phyloP scores from a whole-genome alignment of 2,797 vertebrate genomes.

The Propithecus deckenii region DNA sequence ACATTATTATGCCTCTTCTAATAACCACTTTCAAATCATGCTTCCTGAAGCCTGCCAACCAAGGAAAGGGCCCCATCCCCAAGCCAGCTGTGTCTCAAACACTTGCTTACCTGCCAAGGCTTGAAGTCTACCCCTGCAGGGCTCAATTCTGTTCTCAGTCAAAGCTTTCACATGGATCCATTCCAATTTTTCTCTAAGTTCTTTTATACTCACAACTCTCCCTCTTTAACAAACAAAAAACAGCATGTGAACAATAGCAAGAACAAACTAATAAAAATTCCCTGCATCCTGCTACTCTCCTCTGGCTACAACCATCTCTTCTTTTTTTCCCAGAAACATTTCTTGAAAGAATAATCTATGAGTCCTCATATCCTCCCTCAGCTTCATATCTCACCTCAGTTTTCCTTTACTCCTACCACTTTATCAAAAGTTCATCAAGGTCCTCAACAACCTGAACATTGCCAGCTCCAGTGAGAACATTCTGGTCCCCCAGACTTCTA shows the following conservation, averaged over 20 bases:
- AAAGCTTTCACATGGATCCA: neutral
- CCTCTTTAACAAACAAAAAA: neutral
- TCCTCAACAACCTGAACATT: neutral
- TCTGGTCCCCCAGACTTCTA: neutral
- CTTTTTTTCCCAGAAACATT: neutral
- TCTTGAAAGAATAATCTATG: neutral
- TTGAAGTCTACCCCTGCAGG: neutral
- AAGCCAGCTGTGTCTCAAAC: neutral
- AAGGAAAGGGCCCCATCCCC: neutral
- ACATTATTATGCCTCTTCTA: neutral
- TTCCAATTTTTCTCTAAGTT: neutral
- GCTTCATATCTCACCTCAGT: neutral
- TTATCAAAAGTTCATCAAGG: neutral
- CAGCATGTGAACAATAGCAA: neutral
- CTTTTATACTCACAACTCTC: neutral
- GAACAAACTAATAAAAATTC: neutral
- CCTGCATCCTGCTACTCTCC: neutral
- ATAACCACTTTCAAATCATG: neutral
- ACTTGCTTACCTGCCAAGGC: too few relatives aligned
- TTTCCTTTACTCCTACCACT: neutral
- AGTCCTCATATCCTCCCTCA: neutral
- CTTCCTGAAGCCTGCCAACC: neutral
- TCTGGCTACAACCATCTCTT: neutral
- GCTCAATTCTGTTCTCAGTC: neutral
- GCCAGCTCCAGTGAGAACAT: neutral